Base-by-base conservation (phyloP, 2,113 vertebrate genomes). In the Verasper variegatus region DNA sequence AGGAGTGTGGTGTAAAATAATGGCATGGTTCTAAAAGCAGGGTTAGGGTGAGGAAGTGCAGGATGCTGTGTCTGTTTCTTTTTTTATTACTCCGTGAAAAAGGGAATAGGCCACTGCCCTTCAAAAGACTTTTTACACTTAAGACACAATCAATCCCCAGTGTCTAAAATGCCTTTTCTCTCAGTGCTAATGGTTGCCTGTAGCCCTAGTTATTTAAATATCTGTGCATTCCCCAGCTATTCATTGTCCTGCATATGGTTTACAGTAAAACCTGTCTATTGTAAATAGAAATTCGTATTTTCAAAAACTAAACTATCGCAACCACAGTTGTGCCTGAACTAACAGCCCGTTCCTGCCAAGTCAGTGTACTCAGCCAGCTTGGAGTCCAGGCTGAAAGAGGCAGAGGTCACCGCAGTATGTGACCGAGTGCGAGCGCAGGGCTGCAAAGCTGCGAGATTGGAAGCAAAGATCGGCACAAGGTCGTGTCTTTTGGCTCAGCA, bases 11-110 rank as follows among this genome's bases (percentile, higher is more conserved):
- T 75, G 57, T 62, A 13, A 68, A 78, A 82, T 83, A 88, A 88
- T 78, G 59, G 55, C 7, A 23, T 51, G 35, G 31, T 62, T 75
- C 75, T 86, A 83, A 86, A 81, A 65, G 68, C 79, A 68, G 71
- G 55, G 67, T 76, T 61, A 76, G 64, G 71, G 71, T 71, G 76
- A 58, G 23, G 10, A 47, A 61, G 65, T 68, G 80, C 51, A 27
- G 23, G 23, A 42, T 15, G n/a, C 45, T 18, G 45, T 49, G 45
- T 18, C 45, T 17, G 14, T 18, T 49, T 49, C 45, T 17, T 49
- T 49, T 6, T 49, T 49, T 49, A 49, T 49, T 5, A 55, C 10
- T 37, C 8, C 15, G 1, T 49, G 40, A 61, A 68, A 31, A 63
- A 70, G 17, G n/a, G 18, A 59, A 56, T 40, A 52, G 57, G 70